Evolutionary conservation across 2,797 vertebrate genomes (phyloP).

Genomic region (Coregonus sp.): DNA sequence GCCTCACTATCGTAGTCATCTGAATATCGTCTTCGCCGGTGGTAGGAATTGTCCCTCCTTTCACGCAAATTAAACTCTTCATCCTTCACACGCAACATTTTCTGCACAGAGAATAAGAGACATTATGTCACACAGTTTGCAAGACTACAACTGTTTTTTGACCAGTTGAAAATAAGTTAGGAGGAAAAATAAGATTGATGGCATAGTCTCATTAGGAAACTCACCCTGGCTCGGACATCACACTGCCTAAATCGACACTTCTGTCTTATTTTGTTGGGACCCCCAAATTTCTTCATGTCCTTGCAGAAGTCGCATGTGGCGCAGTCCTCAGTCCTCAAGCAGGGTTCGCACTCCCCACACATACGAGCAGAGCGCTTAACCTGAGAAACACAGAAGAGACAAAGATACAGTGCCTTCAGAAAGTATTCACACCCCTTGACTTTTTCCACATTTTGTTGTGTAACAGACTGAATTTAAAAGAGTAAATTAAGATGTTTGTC

Average conservation of each 20-base stretch:
- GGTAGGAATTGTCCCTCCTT: constrained; percentile 81
- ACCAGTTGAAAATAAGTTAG: background rate
- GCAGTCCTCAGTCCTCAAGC: constrained; percentile 89
- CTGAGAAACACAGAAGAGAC: constrained; percentile 49
- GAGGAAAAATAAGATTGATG: background rate
- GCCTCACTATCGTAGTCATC: constrained; percentile 87
- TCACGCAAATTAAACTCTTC: constrained; percentile 81
- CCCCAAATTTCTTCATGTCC: constrained; percentile 98
- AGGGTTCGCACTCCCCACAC: constrained; percentile 95
- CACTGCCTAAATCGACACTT: constrained; percentile 94
- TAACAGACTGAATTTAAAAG: too few species aligned
- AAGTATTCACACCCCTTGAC: too few species aligned
- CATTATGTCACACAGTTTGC: constrained; percentile 5
- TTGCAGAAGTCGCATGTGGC: constrained; percentile 94
- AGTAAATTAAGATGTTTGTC: too few species aligned
- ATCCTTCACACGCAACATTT: constrained; percentile 92
- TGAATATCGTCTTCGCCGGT: constrained; percentile 82
- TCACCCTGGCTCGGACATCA: constrained; percentile 90
- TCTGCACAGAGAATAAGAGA: constrained; percentile 64
- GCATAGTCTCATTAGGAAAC: constrained; percentile 30
- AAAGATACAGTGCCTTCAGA: background rate
- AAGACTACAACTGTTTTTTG: background rate
- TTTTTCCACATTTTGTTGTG: too few species aligned
- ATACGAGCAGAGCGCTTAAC: constrained; percentile 93
- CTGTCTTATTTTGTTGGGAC: constrained; percentile 95